Percentiles rank a stretch among this genome's conserved stretches.
Conservation (phyloP, 1,140 invertebrate species). For the Halesus radiatus region DNA sequence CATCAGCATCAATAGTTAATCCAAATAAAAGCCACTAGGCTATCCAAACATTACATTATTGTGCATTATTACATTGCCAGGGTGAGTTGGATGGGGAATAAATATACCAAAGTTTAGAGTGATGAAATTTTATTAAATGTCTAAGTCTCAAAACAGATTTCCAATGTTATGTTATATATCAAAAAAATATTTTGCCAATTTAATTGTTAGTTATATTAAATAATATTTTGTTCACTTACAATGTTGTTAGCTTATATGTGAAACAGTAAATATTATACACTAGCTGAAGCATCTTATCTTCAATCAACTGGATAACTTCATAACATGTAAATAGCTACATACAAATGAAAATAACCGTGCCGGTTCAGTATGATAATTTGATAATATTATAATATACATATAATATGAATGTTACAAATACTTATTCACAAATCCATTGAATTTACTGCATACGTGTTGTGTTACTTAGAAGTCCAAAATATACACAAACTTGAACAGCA, state of each 20-base stretch:
- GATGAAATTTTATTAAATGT: conserved; percentile 49
- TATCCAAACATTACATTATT: too few species aligned
- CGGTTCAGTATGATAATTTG: not conserved
- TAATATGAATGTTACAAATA: not conserved
- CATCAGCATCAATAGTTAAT: too few species aligned
- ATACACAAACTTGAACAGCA: not conserved
- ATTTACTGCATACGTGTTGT: not conserved
- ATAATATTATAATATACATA: too few species aligned
- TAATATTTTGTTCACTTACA: conserved; percentile 48
- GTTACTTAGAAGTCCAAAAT: not conserved
- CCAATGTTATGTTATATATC: conserved; percentile 43
- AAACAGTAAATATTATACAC: conserved; percentile 41
- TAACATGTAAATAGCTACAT: not conserved
- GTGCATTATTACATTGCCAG: too few species aligned
- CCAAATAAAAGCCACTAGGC: too few species aligned
- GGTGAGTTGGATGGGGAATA: not conserved
- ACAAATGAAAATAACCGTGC: conserved; percentile 22
- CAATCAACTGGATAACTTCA: not conserved
- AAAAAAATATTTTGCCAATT: conserved; percentile 44
- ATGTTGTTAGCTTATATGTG: conserved; percentile 41
- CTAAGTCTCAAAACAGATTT: conserved; percentile 47
- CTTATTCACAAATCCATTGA: conserved; percentile 2
- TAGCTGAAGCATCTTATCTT: conserved; percentile 2
- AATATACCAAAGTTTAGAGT: conserved; percentile 34
- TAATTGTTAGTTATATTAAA: conserved; percentile 36